Evolutionary conservation across 2,797 vertebrate genomes (phyloP), one percentile per base, ranked within the genome.

Genomic region (Halcyon badia): DNA sequence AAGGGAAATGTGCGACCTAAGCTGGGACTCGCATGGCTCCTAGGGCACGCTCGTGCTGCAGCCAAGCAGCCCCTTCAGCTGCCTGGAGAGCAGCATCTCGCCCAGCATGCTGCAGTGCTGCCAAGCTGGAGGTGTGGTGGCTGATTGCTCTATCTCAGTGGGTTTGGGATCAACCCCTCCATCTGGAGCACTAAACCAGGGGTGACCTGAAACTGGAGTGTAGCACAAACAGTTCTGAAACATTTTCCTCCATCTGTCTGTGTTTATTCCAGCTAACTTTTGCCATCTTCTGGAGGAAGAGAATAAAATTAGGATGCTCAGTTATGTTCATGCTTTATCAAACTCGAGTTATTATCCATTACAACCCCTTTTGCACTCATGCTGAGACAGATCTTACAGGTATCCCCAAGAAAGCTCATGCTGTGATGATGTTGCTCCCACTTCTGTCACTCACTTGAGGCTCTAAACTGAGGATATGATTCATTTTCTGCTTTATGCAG

Each of bases 261-360:
- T 10, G 13, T 14, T 20, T 37, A 86, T 58, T 21, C 66, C 85
- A 87, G 91, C 83, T 95, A 93, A 90, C 72, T 96, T 94, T 96
- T 96, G 95, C 94, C 93, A 96, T 92, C 94, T 96, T 95, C 97
- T 96, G 91, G 88, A 90, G 83, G 60, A 95, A 96, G 41, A 37
- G 35, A 86, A 91, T 88, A 95, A 95, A 91, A 76, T 78, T 18
- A 82, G 48, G n/a, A 41, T 37, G 46, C 31, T 64, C 48, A 11
- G 8, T 72, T 56, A 33, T 9, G 41, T 17, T 61, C 70, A 35
- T 56, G 66, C 39, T 87, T 72, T 41, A 30, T 17, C 21, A 19
- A 62, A 81, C 14, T 13, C 1, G 1, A 54, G n/a, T 26, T 26
- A 31, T 51, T 28, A 72, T 31, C 70, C 28, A 18, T 42, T 33